These are phyloP conservation scores for Pollenia griseotomentosa DNA, from an alignment of 2,888 invertebrate species.

Conservation along the genomic window DNA sequence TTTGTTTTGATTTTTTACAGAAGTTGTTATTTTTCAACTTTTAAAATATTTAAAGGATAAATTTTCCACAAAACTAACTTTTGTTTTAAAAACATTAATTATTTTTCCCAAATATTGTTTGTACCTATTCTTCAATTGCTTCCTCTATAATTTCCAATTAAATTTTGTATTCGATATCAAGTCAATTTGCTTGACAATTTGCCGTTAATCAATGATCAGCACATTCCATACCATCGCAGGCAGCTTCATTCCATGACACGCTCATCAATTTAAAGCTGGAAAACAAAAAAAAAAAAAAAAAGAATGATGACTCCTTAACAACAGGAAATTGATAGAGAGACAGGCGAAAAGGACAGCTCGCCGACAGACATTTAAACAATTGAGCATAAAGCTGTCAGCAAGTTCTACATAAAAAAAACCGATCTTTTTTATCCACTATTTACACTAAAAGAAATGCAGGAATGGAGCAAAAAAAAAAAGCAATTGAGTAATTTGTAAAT, in stretches of 20 bases:
- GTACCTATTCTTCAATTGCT: background rate
- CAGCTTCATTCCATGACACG: conserved; percentile 48
- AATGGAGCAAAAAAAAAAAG: conserved; percentile 11
- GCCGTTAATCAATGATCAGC: conserved; percentile 83
- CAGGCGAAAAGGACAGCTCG: conserved; percentile 41
- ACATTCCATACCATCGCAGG: conserved; percentile 76
- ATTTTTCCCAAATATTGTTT: background rate
- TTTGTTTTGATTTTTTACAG: too few species aligned
- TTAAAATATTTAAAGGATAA: too few species aligned
- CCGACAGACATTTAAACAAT: conserved; percentile 61
- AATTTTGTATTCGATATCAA: conserved; percentile 68
- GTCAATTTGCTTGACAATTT: conserved; percentile 83
- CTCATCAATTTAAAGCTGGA: conserved; percentile 54
- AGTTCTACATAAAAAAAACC: conserved; percentile 17
- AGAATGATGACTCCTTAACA: conserved; percentile 43
- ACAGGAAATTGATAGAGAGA: conserved; percentile 61
- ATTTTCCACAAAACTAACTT: too few species aligned
- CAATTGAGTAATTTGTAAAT: conserved; percentile 79
- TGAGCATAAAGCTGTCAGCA: conserved; percentile 74
- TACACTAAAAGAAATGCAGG: background rate
- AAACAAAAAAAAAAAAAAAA: conserved; percentile 17
- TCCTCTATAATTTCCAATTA: conserved; percentile 45
- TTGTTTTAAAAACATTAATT: too few species aligned
- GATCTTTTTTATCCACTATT: conserved; percentile 43
- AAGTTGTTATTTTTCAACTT: too few species aligned